Evolutionary conservation across 1,140 invertebrate genomes (phyloP).

Genomic region (Megalonaias nervosa): DNA sequence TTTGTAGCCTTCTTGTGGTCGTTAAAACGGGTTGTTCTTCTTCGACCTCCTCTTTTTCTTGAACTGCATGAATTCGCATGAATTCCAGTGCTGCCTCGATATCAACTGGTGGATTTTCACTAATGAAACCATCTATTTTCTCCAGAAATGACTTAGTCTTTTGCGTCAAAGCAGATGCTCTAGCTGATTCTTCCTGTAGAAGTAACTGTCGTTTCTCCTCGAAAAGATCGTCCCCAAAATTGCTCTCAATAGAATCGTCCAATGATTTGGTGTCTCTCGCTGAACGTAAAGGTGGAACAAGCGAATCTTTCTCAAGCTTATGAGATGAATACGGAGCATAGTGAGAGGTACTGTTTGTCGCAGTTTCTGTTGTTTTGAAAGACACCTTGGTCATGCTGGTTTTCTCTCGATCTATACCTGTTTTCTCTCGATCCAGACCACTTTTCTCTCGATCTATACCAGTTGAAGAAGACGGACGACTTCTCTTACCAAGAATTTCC

Average conservation of each 20-base stretch:
- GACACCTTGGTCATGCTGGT: slow-evolving; percentile 7
- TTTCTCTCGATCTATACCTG: background rate
- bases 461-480: slow-evolving; percentile 13
- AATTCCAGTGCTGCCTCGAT: slow-evolving; percentile 17
- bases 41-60: slow-evolving; percentile 12
- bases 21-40: slow-evolving; percentile 24
- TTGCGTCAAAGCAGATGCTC: slow-evolving; percentile 38
- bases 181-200: slow-evolving; percentile 51
- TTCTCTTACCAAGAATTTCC: slow-evolving; percentile 1
- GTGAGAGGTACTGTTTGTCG: slow-evolving; percentile 10
- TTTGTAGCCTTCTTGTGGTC: slow-evolving; percentile 23
- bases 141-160: slow-evolving; percentile 55
- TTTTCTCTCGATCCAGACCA: slow-evolving; percentile 15
- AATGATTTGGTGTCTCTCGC: slow-evolving; percentile 18
- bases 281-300: slow-evolving; percentile 13
- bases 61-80: background rate
- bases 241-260: slow-evolving; percentile 53
- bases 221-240: slow-evolving; percentile 54
- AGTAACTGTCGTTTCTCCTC: slow-evolving; percentile 56
- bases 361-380: slow-evolving; percentile 16
- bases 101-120: slow-evolving; percentile 37
- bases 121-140: slow-evolving; percentile 54
- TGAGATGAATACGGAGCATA: slow-evolving; percentile 36
- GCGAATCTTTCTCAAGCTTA: slow-evolving; percentile 43
- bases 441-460: background rate